phyloP scores from a whole-genome alignment of 1,140 invertebrate genomes.

The Aphelinus certus region DNA sequence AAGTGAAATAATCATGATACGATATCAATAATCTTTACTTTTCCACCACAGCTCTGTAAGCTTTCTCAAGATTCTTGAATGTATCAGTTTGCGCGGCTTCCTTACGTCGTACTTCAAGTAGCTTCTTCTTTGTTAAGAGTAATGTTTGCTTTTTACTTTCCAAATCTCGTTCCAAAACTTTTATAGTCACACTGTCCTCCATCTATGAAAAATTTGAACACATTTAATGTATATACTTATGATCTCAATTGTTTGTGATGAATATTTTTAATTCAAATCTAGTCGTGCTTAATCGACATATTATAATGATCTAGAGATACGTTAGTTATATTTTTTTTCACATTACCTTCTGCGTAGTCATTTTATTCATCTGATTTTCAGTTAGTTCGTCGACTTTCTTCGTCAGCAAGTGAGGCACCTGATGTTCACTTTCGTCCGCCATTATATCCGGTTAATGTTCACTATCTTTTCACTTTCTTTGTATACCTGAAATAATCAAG shows the following conservation, averaged over 20 bases:
- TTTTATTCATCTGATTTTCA: conserved; percentile 33
- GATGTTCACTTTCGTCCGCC: background rate
- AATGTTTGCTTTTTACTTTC: conserved; percentile 9
- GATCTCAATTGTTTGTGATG: background rate
- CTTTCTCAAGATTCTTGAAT: conserved; percentile 19
- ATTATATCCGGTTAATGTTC: background rate
- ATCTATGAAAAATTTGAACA: conserved; percentile 5
- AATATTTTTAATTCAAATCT: background rate
- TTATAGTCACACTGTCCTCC: conserved; percentile 30
- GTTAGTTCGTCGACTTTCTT: conserved; percentile 31
- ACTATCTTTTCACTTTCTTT: no score
- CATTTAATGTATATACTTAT: no score
- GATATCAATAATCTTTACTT: conserved; percentile 19
- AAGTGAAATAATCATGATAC: background rate
- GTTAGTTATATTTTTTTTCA: background rate
- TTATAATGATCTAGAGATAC: background rate
- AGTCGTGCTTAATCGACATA: no score
- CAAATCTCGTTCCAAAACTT: conserved; percentile 25
- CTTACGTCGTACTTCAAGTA: conserved; percentile 17
- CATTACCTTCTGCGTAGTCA: conserved; percentile 28
- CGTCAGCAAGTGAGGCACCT: background rate
- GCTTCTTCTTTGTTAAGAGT: conserved; percentile 8
- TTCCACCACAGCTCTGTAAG: conserved; percentile 21
- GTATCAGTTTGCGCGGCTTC: conserved; percentile 11
- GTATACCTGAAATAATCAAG: no score